Evolutionary conservation across 2,797 vertebrate species (phyloP), one percentile per base, ranked within the genome.

Genomic region (Phyllotis vaccarum): DNA sequence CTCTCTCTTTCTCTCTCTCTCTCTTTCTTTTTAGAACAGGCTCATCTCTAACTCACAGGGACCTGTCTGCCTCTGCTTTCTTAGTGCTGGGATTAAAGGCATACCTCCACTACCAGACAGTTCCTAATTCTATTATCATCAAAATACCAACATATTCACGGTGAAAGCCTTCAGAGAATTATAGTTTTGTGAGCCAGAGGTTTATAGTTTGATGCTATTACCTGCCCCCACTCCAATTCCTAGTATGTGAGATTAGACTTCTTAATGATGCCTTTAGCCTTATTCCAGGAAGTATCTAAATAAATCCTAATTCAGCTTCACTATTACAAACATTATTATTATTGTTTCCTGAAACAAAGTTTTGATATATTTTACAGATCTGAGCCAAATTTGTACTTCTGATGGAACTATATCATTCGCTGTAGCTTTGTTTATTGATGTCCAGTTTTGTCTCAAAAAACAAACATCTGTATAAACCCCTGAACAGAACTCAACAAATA

Each of bases 301-400:
- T 0, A 31, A 4, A 0, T 56, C 24, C 8, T 62, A 80, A 72
- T 24, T 88, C 76, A 78, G 37, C 16, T 31, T 40, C 8, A 62
- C 0, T 2, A 2, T 75, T 29, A 86, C 34, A 10, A 93, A 34
- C 6, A 68, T n/a, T 27, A 19, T 49, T 40, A 68, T 56, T 66
- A 19, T 54, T 91, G 7, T 72, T 91, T 90, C 37, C 34, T 91
- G 34, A 49, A 46, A 81, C 43, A 91, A 43, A 64, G 40, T 22
- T 22, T 6, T 56, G 14, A 81, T 43, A 1, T 5, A n/a, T 90
- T 94, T 79, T 89, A 64, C 2, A 24, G 3, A 60, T 83, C 62
- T 49, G 40, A 70, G 58, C 8, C 31, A 94, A 85, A 95, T 87
- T 52, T 78, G 34, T n/a, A 37, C 81, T 72, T 90, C 62, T 92